A percentile compares a stretch with the other conserved stretches of the same genome.
These are phyloP conservation scores for Echinometra lucunter DNA, from an alignment of 53 echinoderm and acorn worm genomes.

Conservation along the genomic window DNA sequence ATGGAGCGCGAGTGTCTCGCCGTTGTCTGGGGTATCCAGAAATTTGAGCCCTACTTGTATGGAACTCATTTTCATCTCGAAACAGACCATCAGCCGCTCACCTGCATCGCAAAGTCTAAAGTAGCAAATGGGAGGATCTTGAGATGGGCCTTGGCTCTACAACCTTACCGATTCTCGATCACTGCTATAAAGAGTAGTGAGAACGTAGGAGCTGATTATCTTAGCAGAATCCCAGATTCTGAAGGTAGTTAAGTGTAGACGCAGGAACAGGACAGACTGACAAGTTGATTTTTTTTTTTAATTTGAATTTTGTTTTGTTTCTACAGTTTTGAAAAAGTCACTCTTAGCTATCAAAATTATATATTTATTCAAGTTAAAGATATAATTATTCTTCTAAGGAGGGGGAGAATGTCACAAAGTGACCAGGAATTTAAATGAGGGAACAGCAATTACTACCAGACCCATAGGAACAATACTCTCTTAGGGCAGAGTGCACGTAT, in stretches of 20 bases:
- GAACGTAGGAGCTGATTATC: constrained; percentile 58
- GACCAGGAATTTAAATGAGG: too few species aligned
- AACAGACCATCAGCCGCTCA: constrained; percentile 44
- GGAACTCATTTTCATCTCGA: too few species aligned
- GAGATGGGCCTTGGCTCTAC: neutral
- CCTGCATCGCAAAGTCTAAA: neutral
- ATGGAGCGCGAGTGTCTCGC: constrained; percentile 55
- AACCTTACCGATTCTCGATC: constrained; percentile 26
- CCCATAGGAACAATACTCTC: too few species aligned
- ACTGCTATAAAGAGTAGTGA: constrained; percentile 49
- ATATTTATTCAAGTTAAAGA: neutral
- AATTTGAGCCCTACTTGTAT: too few species aligned
- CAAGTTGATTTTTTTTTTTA: neutral
- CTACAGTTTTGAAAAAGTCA: neutral
- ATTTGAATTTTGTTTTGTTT: too few species aligned
- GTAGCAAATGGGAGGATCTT: neutral
- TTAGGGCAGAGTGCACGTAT: too few species aligned
- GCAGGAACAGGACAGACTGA: neutral
- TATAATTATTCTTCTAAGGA: neutral
- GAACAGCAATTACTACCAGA: too few species aligned
- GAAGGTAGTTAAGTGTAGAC: neutral
- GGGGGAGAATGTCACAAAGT: too few species aligned
- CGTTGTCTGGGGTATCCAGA: too few species aligned
- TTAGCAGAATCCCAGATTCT: neutral
- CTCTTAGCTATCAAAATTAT: neutral